phyloP scores from a whole-genome alignment of 2,113 vertebrate species.

The Strix aluco region DNA sequence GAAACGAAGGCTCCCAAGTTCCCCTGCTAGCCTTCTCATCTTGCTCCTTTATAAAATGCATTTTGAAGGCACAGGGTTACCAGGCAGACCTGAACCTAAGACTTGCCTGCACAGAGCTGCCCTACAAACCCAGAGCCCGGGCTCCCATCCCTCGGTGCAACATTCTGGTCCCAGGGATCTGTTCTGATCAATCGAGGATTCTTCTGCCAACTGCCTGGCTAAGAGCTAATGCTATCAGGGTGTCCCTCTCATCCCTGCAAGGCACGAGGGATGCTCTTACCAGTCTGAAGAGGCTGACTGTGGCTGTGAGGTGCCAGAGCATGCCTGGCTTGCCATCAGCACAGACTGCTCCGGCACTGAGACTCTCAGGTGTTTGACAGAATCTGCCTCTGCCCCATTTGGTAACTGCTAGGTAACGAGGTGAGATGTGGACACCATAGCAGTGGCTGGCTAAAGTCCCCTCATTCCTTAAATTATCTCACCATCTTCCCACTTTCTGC shows the following conservation, averaged over 20 bases:
- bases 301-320: not conserved
- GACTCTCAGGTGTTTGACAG: not conserved
- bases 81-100: not conserved
- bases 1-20: not conserved
- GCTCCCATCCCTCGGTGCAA: accelerated
- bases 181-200: not conserved
- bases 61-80: not conserved
- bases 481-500: not conserved
- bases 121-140: not conserved
- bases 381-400: not conserved
- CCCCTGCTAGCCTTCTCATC: not conserved
- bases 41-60: not conserved
- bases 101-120: not conserved
- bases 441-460: not conserved
- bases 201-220: not conserved
- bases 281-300: not conserved
- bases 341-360: not conserved
- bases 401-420: not conserved
- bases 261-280: not conserved
- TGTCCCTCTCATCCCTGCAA: not conserved
- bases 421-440: not conserved
- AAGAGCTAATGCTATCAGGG: not conserved
- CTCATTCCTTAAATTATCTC: not conserved
- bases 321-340: not conserved
- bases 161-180: not conserved